Evolutionary conservation across 2,888 invertebrate species (phyloP), one percentile per base, ranked within the genome.

Genomic region (Noctua comes): DNA sequence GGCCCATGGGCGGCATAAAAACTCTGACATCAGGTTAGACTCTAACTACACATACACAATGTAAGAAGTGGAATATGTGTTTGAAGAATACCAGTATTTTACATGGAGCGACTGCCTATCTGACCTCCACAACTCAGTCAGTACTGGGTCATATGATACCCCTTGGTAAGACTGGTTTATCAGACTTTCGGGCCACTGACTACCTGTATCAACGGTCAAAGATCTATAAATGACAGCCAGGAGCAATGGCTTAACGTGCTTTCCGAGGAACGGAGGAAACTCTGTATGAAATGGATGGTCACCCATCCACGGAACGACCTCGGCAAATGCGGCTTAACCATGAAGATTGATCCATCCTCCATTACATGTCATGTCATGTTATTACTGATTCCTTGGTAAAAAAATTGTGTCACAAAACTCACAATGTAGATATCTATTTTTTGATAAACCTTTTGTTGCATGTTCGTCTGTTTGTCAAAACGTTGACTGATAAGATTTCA

Each of bases 401-500:
- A 57, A 57, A 57, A 57, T 13, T n/a, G 11, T n/a, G n/a, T 31
- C 62, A 10, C 1, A 62, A 21, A 21, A 10, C 10, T 31, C 31
- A 21, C 10, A 31, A 21, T 31, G 31, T 31, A 5, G 21, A 31
- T 62, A 62, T 46, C 24, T 21, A 36, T 46, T 69, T 68, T 69
- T 46, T 57, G 54, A 46, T 69, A 36, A 51, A 46, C 43, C 46
- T 70, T 13, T 36, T 54, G 27, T 66, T 40, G 18, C 10, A 5
- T n/a, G 57, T 31, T 62, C 16, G 18, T 68, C 59, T 21, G 43
- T 77, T 77, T 77, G 68, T 11, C 31, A 43, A 62, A 79, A 51
- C 79, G 36, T 18, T 79, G 77, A 79, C 68, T 68, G 77, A 78
- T 78, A 78, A 78, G 43, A 27, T 7, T 78, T 78, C 68, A 57